Conservation (phyloP, 2,113 vertebrate species). For the Heptranchias perlo region DNA sequence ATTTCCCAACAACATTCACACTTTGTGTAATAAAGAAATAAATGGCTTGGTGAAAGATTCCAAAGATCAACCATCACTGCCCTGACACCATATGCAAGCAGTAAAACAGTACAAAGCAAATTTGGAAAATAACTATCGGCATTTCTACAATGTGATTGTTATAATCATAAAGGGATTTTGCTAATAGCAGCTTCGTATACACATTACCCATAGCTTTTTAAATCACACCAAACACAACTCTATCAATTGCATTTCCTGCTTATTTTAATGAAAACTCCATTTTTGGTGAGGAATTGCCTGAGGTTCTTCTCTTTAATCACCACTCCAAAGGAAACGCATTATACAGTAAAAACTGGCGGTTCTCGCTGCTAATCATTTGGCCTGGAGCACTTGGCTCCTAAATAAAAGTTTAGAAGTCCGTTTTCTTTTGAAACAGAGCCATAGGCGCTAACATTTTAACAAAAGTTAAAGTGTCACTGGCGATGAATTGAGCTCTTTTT, state of each 20-base stretch:
- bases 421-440: background rate
- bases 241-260: background rate
- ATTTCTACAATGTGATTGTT: background rate
- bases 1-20: background rate
- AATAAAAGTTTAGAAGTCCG: background rate
- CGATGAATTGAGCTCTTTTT: background rate
- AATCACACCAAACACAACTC: background rate
- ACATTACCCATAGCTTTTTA: background rate
- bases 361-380: background rate
- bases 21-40: background rate
- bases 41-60: slow-evolving; percentile 12
- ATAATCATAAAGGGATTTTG: background rate
- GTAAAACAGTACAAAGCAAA: background rate
- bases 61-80: background rate
- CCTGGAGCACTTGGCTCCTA: background rate
- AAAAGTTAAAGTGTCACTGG: background rate
- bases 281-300: background rate
- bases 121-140: background rate
- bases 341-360: background rate
- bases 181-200: background rate
- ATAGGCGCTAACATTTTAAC: background rate
- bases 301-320: background rate
- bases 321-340: background rate
- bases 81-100: background rate
- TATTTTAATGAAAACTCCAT: background rate